Conservation (phyloP, 2,888 invertebrate species). For the Torymus tubicola region DNA sequence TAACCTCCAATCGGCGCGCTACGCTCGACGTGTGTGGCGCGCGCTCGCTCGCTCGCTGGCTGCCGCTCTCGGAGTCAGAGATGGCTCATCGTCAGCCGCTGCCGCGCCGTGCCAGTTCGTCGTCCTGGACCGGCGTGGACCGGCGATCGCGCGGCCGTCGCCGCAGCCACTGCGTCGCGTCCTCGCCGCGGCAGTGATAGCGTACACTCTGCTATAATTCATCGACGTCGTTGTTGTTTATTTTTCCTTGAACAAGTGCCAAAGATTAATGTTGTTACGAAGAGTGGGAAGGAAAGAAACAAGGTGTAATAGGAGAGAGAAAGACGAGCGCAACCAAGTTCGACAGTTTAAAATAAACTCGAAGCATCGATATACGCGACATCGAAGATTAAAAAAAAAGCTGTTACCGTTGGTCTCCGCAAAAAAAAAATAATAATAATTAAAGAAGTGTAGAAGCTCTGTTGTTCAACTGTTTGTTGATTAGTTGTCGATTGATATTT, state of each 20-base stretch:
- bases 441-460: background rate
- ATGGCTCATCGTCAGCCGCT: slow-evolving; percentile 38
- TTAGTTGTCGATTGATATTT: slow-evolving; percentile 27
- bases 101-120: background rate
- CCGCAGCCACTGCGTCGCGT: too few species aligned
- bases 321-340: background rate
- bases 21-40: slow-evolving; percentile 58
- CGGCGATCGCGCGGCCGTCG: background rate
- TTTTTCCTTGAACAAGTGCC: slow-evolving; percentile 16
- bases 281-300: background rate
- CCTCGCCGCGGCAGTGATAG: background rate
- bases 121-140: background rate
- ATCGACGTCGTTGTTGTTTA: background rate
- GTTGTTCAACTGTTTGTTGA: slow-evolving; percentile 26
- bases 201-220: background rate
- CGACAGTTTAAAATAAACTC: background rate
- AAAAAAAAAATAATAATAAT: too few species aligned
- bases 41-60: slow-evolving; percentile 40
- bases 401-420: background rate
- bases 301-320: too few species aligned
- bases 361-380: slow-evolving; percentile 8
- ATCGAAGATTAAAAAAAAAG: slow-evolving; percentile 1
- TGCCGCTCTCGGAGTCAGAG: background rate
- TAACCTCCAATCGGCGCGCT: slow-evolving; percentile 68
- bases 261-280: slow-evolving; percentile 5